Evolutionary conservation across 2,888 invertebrate genomes (phyloP).

Genomic region (Tanypteryx hageni): DNA sequence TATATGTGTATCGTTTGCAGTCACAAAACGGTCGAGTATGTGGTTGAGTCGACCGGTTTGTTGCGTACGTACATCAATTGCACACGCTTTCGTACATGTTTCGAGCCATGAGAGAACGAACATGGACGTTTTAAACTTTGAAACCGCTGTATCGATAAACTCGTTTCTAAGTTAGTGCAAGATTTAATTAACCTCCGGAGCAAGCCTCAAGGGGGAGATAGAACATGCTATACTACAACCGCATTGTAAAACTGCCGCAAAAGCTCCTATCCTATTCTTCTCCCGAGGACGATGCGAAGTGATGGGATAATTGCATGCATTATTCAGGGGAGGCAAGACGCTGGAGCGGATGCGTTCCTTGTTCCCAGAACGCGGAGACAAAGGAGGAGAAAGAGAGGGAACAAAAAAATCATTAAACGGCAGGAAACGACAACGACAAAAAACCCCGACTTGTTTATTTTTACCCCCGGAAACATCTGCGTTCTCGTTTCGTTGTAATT

Average conservation of each 20-base stretch:
- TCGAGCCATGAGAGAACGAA: too few relatives aligned
- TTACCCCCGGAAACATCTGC: background rate
- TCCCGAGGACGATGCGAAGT: background rate
- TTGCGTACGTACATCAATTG: too few relatives aligned
- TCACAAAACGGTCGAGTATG: too few relatives aligned
- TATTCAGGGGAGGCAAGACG: conserved; percentile 10
- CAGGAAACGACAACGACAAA: background rate
- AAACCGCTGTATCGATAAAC: background rate
- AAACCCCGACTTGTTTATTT: background rate
- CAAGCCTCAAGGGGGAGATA: background rate
- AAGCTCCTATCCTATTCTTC: background rate
- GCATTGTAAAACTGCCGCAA: background rate
- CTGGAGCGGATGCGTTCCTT: background rate
- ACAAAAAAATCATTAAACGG: background rate
- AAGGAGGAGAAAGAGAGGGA: background rate
- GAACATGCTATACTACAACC: background rate
- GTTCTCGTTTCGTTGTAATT: background rate
- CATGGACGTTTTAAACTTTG: background rate
- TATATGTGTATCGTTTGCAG: too few relatives aligned
- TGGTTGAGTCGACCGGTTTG: too few relatives aligned
- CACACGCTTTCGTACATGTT: too few relatives aligned
- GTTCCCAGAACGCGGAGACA: background rate
- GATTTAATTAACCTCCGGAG: background rate
- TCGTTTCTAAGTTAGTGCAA: background rate
- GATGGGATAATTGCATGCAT: conserved; percentile 7